Evolutionary conservation across 1,140 invertebrate species (phyloP).

Genomic region (Leptinotarsa texana): DNA sequence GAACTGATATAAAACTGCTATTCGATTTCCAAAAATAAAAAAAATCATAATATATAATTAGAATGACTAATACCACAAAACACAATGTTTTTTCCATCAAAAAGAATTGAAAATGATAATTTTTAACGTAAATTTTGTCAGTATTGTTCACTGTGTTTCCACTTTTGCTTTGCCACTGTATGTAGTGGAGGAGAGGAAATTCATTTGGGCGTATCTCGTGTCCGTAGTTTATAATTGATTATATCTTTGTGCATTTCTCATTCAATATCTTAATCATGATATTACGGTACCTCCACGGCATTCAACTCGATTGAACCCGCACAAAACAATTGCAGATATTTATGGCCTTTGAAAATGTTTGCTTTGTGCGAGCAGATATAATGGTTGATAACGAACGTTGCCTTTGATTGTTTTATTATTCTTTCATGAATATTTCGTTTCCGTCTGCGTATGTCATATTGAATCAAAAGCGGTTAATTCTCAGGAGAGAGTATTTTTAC

Average conservation of each 20-base stretch:
- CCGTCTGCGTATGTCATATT: neutral
- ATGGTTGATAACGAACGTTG: neutral
- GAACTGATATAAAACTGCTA: no score
- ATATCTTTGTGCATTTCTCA: neutral
- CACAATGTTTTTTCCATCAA: no score
- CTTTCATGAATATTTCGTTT: neutral
- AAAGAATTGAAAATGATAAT: no score
- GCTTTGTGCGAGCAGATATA: neutral
- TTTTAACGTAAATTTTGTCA: no score
- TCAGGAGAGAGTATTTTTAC: no score
- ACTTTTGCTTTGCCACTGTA: neutral
- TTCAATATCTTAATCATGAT: neutral
- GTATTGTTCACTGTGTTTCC: no score
- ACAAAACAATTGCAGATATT: constrained; percentile 8
- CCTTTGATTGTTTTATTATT: neutral
- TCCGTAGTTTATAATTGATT: constrained; percentile 3
- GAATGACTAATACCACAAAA: no score
- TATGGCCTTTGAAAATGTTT: constrained; percentile 7
- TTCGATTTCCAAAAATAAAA: no score
- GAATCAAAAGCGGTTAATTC: neutral
- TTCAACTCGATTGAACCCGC: neutral
- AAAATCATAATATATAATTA: no score
- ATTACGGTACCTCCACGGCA: neutral
- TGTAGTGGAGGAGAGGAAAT: neutral
- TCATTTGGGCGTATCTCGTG: neutral